Evolutionary conservation across 2,888 invertebrate genomes (phyloP).

Genomic region (Napeogenes sylphis): DNA sequence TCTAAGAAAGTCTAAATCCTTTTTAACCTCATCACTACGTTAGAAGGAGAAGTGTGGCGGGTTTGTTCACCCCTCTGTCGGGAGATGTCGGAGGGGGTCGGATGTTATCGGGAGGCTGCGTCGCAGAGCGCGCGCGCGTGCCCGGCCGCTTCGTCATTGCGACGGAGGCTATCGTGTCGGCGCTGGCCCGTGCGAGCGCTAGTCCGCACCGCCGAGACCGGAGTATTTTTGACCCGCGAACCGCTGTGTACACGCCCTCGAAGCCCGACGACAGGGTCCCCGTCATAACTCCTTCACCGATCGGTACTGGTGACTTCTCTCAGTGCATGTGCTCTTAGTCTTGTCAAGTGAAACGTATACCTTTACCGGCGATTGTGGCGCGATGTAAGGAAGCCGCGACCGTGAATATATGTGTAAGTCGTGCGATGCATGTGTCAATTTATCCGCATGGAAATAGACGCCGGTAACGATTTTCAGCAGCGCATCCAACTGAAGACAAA

Average conservation of each 20-base stretch:
- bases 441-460: conserved; percentile 56
- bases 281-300: conserved; percentile 28
- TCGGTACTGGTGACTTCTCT: conserved; percentile 44
- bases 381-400: conserved; percentile 72
- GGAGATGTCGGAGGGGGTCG: conserved; percentile 60
- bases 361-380: conserved; percentile 84
- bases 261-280: conserved; percentile 38
- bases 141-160: conserved; percentile 77
- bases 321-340: conserved; percentile 78
- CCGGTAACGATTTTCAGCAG: conserved; percentile 60
- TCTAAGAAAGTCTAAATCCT: conserved; percentile 72
- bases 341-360: conserved; percentile 78
- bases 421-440: conserved; percentile 49
- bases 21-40: conserved; percentile 72
- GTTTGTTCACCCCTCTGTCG: conserved; percentile 73
- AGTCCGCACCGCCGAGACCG: conserved; percentile 48
- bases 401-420: conserved; percentile 75
- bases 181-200: conserved; percentile 72
- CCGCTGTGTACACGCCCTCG: conserved; percentile 41
- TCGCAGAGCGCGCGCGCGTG: conserved; percentile 73
- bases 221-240: conserved; percentile 47
- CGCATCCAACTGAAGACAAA: conserved; percentile 50
- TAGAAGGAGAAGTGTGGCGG: conserved; percentile 73
- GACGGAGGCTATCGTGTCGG: conserved; percentile 76
- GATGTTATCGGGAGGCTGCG: conserved; percentile 68